phyloP scores from a whole-genome alignment of 1,140 invertebrate species.

The Argopecten irradians region DNA sequence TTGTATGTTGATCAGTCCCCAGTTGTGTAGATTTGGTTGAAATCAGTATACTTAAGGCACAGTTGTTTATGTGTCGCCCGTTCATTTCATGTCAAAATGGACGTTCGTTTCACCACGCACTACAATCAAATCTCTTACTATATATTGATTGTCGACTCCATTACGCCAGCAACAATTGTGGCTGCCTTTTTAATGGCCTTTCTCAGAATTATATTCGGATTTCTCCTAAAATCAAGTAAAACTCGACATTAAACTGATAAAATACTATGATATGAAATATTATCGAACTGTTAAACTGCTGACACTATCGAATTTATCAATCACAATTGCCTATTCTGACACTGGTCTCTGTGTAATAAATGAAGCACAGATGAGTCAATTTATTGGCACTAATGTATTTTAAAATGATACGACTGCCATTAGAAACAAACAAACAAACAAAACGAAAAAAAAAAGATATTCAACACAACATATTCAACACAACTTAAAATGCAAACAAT shows the following conservation, averaged over 20 bases:
- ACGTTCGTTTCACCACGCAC: neutral
- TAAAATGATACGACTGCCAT: too few relatives aligned
- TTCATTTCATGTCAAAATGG: constrained; percentile 12
- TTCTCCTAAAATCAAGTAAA: neutral
- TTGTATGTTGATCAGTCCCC: neutral
- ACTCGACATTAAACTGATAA: neutral
- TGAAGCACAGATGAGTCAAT: neutral
- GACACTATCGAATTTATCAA: neutral
- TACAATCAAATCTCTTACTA: neutral
- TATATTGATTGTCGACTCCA: neutral
- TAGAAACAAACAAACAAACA: too few relatives aligned
- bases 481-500: too few relatives aligned
- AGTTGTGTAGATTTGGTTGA: neutral
- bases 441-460: too few relatives aligned
- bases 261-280: neutral
- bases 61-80: neutral
- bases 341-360: neutral
- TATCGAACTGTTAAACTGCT: neutral
- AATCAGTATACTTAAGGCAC: neutral
- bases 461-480: too few relatives aligned
- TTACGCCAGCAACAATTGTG: neutral
- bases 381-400: too few relatives aligned
- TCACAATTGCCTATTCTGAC: neutral
- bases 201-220: neutral
- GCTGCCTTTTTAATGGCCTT: neutral